Percentiles rank a stretch among this genome's conserved stretches.
Evolutionary conservation across 2,113 vertebrate species (phyloP).

Genomic region (Sprattus sprattus): DNA sequence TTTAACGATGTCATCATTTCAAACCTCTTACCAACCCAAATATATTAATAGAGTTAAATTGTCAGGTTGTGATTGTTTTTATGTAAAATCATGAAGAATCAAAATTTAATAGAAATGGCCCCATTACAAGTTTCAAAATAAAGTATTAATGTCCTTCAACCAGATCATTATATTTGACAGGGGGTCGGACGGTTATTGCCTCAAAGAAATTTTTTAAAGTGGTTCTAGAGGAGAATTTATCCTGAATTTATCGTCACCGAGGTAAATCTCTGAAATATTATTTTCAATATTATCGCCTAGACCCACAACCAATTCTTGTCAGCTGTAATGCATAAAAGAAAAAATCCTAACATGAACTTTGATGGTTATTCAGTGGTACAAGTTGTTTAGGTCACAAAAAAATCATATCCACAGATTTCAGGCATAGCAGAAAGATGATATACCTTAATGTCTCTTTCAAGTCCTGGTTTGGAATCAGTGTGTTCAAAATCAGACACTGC

Average conservation of each 20-base stretch:
- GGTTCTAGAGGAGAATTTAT: background rate
- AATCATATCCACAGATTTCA: no score
- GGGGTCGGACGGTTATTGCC: no score
- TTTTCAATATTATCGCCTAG: background rate
- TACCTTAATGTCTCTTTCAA: conserved; percentile 37
- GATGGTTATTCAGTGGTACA: no score
- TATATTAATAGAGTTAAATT: background rate
- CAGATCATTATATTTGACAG: no score
- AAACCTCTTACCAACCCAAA: background rate
- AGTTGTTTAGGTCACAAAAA: no score
- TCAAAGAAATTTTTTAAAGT: background rate
- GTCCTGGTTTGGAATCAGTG: fast-evolving
- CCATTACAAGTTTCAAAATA: background rate
- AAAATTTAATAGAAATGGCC: background rate
- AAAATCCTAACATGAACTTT: no score
- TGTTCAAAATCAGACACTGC: conserved; percentile 51
- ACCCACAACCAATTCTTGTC: no score
- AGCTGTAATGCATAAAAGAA: no score
- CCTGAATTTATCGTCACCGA: background rate
- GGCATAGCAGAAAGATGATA: conserved; percentile 14
- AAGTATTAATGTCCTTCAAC: background rate
- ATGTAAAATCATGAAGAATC: background rate
- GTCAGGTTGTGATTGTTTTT: background rate
- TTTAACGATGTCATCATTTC: background rate
- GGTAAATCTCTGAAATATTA: background rate